A percentile compares a stretch with the other conserved stretches of the same genome.
Evolutionary conservation across 2,797 vertebrate species (phyloP).

Genomic region (Sternotherus odoratus): DNA sequence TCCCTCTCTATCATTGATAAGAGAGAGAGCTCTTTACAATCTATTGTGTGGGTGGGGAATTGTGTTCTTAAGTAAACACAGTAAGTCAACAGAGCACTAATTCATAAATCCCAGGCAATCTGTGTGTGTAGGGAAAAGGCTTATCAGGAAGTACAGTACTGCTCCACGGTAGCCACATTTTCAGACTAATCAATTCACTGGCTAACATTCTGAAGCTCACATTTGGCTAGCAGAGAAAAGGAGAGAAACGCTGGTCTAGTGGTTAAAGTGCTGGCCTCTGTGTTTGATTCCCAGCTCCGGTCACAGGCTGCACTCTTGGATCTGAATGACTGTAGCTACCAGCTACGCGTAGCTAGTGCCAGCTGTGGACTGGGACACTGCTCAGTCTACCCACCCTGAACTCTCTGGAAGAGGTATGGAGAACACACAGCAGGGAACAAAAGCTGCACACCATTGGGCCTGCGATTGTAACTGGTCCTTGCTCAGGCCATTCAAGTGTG

Average conservation of each 20-base stretch:
- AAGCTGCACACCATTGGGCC: not conserved
- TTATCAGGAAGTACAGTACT: slow-evolving; percentile 10
- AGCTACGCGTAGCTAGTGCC: not conserved
- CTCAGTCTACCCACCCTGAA: too few species aligned
- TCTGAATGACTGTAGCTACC: not conserved
- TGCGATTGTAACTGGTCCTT: not conserved
- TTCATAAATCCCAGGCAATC: slow-evolving; percentile 4
- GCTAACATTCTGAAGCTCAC: slow-evolving; percentile 4
- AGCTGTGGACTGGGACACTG: not conserved
- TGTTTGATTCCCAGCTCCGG: not conserved
- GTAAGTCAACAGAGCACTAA: not conserved
- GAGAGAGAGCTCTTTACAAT: slow-evolving; percentile 27
- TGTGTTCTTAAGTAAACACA: slow-evolving; percentile 19
- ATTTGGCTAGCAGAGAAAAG: not conserved
- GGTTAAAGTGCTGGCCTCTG: not conserved
- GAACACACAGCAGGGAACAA: not conserved
- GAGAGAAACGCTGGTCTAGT: not conserved
- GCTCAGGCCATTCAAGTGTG: too few species aligned
- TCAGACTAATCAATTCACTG: not conserved
- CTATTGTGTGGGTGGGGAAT: not conserved
- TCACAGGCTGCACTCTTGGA: not conserved
- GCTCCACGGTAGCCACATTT: not conserved
- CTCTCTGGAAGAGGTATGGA: not conserved
- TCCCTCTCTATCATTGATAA: not conserved
- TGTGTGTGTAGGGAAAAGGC: not conserved